A percentile compares a stretch with the other conserved stretches of the same genome.
These are phyloP conservation scores for Diadromus collaris DNA, from an alignment of 2,888 invertebrate species.

Conservation along the genomic window DNA sequence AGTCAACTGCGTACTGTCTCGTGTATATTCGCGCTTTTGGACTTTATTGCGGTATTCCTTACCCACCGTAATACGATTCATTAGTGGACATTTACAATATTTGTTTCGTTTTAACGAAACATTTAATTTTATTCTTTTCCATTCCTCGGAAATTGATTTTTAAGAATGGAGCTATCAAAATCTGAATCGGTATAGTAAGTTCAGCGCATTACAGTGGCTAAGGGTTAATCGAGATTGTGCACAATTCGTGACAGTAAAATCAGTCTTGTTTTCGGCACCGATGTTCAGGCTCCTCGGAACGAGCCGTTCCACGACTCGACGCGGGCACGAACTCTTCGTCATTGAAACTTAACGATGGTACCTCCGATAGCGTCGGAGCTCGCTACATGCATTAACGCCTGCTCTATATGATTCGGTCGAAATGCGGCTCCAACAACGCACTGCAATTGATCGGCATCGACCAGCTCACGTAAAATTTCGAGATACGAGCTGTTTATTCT, in stretches of 20 bases:
- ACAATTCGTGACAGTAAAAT: constrained; percentile 55
- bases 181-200: constrained; percentile 8
- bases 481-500: constrained; percentile 75
- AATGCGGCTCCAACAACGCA: constrained; percentile 83
- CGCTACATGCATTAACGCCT: constrained; percentile 79
- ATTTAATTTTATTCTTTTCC: not conserved
- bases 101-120: not conserved
- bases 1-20: not conserved
- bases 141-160: not conserved
- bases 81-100: not conserved
- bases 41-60: not conserved
- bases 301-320: constrained; percentile 19
- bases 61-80: not conserved
- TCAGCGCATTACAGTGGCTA: not conserved
- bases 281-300: constrained; percentile 27
- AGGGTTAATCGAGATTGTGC: constrained; percentile 33
- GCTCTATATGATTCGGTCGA: constrained; percentile 79
- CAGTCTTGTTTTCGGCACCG: constrained; percentile 70
- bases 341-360: constrained; percentile 81
- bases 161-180: not conserved
- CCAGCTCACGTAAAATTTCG: constrained; percentile 79
- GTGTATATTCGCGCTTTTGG: not conserved
- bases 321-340: constrained; percentile 57
- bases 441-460: constrained; percentile 82
- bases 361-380: constrained; percentile 80